A percentile compares a stretch with the other conserved stretches of the same genome.
Conservation (phyloP, 2,113 vertebrate genomes). For the Rallus limicola region DNA sequence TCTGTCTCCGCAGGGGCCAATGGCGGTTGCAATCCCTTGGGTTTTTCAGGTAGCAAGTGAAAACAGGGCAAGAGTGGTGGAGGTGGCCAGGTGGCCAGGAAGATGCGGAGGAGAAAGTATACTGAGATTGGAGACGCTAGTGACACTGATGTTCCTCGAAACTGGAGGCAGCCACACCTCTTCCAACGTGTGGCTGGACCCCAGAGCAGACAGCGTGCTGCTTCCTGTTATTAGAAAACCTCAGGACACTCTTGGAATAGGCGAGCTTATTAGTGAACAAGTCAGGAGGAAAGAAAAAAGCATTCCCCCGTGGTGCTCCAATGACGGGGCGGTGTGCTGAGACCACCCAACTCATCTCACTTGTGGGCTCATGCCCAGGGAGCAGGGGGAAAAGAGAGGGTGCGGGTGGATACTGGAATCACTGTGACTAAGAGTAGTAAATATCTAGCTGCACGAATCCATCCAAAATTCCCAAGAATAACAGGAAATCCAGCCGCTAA, state of each 20-base stretch:
- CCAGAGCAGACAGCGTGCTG: rapidly evolving
- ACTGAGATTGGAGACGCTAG: rapidly evolving
- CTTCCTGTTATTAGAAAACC: conserved; percentile 60
- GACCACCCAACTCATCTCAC: neutral
- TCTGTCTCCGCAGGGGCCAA: neutral
- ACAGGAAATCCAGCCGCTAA: neutral
- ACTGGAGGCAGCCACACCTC: conserved; percentile 35
- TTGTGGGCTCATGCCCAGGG: neutral
- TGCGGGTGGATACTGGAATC: neutral
- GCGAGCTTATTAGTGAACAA: neutral
- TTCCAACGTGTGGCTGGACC: neutral
- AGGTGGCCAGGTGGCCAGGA: neutral
- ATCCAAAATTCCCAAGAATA: neutral
- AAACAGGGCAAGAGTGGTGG: neutral
- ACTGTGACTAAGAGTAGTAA: rapidly evolving
- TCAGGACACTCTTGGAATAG: neutral
- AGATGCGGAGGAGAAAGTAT: rapidly evolving
- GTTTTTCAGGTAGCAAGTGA: neutral
- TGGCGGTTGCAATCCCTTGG: neutral
- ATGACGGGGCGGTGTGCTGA: rapidly evolving
- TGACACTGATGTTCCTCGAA: conserved; percentile 32
- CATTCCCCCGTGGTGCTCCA: rapidly evolving
- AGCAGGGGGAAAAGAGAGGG: neutral
- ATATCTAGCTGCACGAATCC: neutral
- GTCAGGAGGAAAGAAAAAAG: neutral